Evolutionary conservation across 2,888 invertebrate genomes (phyloP), one percentile per base, ranked within the genome.

Genomic region (Agriopis leucophaearia): DNA sequence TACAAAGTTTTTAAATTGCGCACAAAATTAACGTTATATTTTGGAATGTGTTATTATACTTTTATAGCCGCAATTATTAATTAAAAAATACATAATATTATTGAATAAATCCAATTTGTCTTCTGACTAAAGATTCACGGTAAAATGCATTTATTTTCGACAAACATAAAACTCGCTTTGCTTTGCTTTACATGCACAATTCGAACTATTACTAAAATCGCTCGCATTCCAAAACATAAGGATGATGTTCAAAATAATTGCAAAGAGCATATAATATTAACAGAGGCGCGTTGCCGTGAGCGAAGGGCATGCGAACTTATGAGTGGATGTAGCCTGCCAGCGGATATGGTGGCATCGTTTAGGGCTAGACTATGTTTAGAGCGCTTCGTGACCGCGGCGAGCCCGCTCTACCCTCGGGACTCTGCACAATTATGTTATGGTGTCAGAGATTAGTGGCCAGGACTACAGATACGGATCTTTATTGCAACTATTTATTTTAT

Each of bases 331-430:
- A 81, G 85, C 79, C 80, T 81, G 84, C 84, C 83, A 86, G 86
- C 89, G 89, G 89, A 90, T 91, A 92, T 91, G 91, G 91, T 90
- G 88, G 89, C 90, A 88, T 89, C 89, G 88, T 89, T 91, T 90
- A 87, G 87, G 86, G 84, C 84, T 87, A 83, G 86, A 84, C 88
- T 91, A 87, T 91, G 91, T 90, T 91, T 89, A 92, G 89, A 86
- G 81, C 82, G 81, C 82, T 81, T 89, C 92, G 91, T 92, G 92
- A 92, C 91, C 88, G 86, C 86, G 81, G 80, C 81, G 78, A 78
- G 78, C 81, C 86, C 86, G 89, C 86, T 87, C 85, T 86, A 78
- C 88, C 88, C 87, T 73, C 83, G 70, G 87, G 88, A 85, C 85
- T 80, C 75, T 75, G 70, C 82, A 86, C 91, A 91, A 92, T 91